These are phyloP conservation scores for Dryobota labecula DNA, from an alignment of 2,888 invertebrate species.

Conservation along the genomic window DNA sequence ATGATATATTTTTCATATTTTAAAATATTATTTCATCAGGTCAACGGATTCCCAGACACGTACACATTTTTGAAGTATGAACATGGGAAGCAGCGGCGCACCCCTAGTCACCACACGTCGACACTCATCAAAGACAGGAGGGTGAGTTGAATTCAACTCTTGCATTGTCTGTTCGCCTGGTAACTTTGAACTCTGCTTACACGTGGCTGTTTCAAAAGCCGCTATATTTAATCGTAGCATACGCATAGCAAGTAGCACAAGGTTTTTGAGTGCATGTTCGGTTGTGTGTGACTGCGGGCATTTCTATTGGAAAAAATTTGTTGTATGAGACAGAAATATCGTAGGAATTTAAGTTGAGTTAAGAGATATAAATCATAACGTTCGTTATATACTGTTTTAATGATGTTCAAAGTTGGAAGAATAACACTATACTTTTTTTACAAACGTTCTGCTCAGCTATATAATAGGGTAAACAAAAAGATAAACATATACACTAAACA, in stretches of 20 bases:
- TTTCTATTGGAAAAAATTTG: background rate
- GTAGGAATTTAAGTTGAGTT: background rate
- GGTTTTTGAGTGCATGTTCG: conserved; percentile 47
- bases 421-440: too few species aligned
- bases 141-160: conserved; percentile 84
- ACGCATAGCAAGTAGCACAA: conserved; percentile 48
- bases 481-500: too few species aligned
- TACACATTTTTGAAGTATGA: conserved; percentile 92
- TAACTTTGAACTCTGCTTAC: conserved; percentile 74
- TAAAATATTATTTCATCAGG: conserved; percentile 80
- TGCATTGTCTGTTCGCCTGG: conserved; percentile 73
- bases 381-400: background rate
- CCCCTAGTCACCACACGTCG: conserved; percentile 88
- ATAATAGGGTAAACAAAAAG: too few species aligned
- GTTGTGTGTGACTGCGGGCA: conserved; percentile 3
- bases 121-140: conserved; percentile 89
- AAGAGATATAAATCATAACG: background rate
- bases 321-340: conserved; percentile 5
- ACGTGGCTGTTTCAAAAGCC: conserved; percentile 72
- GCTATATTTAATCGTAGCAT: conserved; percentile 56
- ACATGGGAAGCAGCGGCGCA: conserved; percentile 90
- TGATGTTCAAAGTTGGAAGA: too few species aligned
- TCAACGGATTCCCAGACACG: conserved; percentile 92
- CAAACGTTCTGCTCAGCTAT: too few species aligned
- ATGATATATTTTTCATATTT: background rate